Base-by-base conservation (phyloP, 1,140 invertebrate species). In the Galendromus occidentalis region DNA sequence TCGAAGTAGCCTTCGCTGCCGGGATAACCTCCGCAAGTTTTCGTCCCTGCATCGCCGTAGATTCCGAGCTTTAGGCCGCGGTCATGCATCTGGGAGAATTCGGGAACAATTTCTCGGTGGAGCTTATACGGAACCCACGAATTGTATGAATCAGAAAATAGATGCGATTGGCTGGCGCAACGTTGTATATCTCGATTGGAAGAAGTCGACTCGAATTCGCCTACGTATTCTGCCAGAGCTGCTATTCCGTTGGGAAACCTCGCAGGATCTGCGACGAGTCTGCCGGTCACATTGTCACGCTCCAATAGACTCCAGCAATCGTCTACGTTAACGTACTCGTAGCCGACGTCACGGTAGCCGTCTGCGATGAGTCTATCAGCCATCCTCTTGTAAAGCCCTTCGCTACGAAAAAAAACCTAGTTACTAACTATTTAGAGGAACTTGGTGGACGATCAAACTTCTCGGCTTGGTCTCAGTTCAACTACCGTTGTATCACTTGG, bases 221-320 rank as follows among this genome's bases (percentile, higher is more conserved):
- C 84, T 79, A 96, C 91, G 80, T 95, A 94, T 78, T 92, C 84
- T 44, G 88, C 80, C 25, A 97, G 79, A 67, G 83, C 84, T 76
- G 86, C 88, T 74, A 97, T 94, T 69, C 92, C 93, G 73, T 83
- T 85, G 1, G 92, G 91, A 76, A 97, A 97, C 67, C 93, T 75
- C 66, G 83, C 79, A 39, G 84, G 80, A 75, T 96, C 91, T 6
- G 92, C 81, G 64, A 90, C 83, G n/a, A 97, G 80, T 68, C 83
- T 79, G 71, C 84, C 84, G 20, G 20, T 66, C 67, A 28, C 44
- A 17, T 47, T 72, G 67, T 64, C 70, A 41, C 91, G 77, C 66
- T 87, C 81, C 69, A 86, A 84, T 69, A 88, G 87, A 64, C 90
- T 76, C 91, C 91, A 97, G 75, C 92, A 97, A 76, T 97, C 92